Percentiles rank a stretch among this genome's conserved stretches.
These are phyloP conservation scores for Akabosia matsudoensis DNA, from an alignment of 1,140 invertebrate species.

Conservation along the genomic window DNA sequence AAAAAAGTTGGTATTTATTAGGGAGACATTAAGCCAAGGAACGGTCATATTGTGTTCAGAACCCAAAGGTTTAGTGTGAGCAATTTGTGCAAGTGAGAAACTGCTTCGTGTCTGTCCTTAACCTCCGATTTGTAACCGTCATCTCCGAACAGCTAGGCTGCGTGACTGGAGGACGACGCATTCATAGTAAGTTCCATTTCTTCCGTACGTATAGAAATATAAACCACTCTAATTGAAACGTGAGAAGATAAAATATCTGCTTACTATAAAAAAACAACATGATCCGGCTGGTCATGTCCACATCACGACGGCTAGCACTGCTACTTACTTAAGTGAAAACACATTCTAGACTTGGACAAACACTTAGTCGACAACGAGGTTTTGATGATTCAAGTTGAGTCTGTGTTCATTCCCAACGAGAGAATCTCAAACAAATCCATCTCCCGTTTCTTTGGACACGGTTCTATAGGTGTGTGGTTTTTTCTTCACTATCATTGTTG, in stretches of 20 bases:
- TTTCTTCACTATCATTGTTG: no score
- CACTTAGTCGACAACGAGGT: no score
- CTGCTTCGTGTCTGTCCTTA: no score
- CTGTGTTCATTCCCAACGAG: no score
- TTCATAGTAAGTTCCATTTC: neutral
- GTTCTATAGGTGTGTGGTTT: neutral
- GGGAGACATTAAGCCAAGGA: neutral
- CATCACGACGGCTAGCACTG: neutral
- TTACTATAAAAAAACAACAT: no score
- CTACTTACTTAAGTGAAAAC: neutral
- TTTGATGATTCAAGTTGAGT: neutral
- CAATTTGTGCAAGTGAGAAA: no score
- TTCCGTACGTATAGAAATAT: no score
- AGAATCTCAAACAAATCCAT: neutral
- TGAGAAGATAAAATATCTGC: no score
- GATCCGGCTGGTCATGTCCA: neutral
- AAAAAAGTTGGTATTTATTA: neutral
- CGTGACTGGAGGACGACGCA: neutral
- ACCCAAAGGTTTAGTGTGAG: neutral
- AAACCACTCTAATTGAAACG: no score
- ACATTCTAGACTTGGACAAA: no score
- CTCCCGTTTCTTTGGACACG: neutral
- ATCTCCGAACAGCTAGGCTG: no score
- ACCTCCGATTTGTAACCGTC: no score
- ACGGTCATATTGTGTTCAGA: neutral